Evolutionary conservation across 2,797 vertebrate genomes (phyloP), one percentile per base, ranked within the genome.

Genomic region (Nyctibius grandis): DNA sequence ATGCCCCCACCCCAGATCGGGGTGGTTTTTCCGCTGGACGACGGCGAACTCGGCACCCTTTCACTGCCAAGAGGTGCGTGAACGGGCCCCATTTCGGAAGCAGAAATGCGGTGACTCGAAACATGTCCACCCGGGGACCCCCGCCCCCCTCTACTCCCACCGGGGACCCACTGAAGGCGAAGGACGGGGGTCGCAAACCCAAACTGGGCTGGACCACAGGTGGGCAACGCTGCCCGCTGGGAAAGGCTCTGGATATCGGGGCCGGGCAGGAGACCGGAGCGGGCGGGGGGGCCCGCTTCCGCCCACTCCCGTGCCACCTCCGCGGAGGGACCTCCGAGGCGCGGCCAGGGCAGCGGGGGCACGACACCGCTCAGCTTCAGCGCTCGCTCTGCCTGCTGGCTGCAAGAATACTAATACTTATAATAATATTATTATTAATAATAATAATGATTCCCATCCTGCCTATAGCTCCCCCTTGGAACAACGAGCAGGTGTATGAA

Each of bases 121-220:
- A 20, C 26, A 4, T 1, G 36, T 8, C 57, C 36, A n/a, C 36
- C 25, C 11, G 40, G 19, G 33, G 12, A 18, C 6, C 18, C 34
- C 28, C 15, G 3, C 2, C 15, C 31, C 23, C 2, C 6, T 2
- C 47, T 29, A 0, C 15, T 68, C 61, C 29, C 64, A 25, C 11
- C 15, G 20, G 59, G 14, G 9, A 7, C 42, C 11, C 61, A 13
- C 34, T 21, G 51, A 47, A 57, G 33, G 36, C 14, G 9, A 72
- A 63, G 48, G 31, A 47, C 5, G 8, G 25, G 31, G 19, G 5
- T 76, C 15, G 9, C 73, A 59, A 61, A 53, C 33, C 20, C 57
- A 29, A 29, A 82, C 16, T 70, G 70, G 40, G 48, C 57, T 34
- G 40, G 82, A n/a, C 25, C 34, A 22, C 50, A 28, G 23, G 29